phyloP scores from a whole-genome alignment of 2,113 vertebrate genomes.

The Asarcornis scutulata region DNA sequence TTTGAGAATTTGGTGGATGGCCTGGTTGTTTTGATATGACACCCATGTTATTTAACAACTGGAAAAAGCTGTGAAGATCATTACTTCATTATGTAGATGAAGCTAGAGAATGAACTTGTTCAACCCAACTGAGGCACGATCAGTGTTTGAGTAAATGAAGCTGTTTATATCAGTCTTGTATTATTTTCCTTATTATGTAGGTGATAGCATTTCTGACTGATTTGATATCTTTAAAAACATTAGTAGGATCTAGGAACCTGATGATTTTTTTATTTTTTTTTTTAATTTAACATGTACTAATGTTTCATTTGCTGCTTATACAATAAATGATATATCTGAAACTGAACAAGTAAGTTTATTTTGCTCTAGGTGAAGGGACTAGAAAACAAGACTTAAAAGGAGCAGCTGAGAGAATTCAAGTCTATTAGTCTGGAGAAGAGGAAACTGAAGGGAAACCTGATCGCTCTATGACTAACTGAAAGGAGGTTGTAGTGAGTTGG shows the following conservation, averaged over 20 bases:
- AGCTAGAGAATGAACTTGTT: slow-evolving; percentile 25
- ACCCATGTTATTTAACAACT: background rate
- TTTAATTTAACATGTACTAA: background rate
- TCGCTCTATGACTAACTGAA: background rate
- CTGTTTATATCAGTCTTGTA: background rate
- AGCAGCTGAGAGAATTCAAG: background rate
- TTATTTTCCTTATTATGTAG: background rate
- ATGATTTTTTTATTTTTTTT: background rate
- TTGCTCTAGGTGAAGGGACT: background rate
- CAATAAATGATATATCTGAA: background rate
- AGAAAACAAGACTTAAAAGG: background rate
- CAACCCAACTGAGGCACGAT: background rate
- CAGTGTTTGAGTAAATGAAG: slow-evolving; percentile 8
- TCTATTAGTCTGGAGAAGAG: background rate
- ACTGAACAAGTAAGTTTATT: background rate
- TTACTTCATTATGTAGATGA: background rate
- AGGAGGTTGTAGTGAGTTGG: background rate
- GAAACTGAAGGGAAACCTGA: background rate
- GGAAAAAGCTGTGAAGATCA: background rate
- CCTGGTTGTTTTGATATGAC: background rate
- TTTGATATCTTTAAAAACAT: slow-evolving; percentile 8
- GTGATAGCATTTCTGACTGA: background rate
- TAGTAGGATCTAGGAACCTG: background rate
- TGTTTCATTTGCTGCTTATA: background rate
- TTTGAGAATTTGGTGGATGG: background rate